These are phyloP conservation scores for zebrafish (Danio rerio) DNA, from an alignment of 2,113 vertebrate genomes.

Conservation along the genomic window DNA sequence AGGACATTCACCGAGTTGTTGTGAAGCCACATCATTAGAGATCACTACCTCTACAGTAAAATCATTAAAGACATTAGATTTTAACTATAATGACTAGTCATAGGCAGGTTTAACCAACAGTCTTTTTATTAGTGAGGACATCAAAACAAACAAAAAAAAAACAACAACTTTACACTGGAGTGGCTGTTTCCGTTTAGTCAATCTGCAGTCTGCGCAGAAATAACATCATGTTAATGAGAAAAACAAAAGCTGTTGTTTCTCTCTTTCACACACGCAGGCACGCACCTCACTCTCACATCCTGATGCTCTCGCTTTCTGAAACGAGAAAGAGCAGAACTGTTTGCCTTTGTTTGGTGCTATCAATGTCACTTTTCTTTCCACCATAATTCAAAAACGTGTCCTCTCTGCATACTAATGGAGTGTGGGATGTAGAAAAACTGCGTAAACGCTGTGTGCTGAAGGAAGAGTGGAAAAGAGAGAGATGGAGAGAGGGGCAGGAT, in stretches of 20 bases:
- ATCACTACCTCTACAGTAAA: too few species aligned
- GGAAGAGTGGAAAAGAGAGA: conserved; percentile 31
- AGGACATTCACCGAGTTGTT: too few species aligned
- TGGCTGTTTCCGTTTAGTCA: not conserved
- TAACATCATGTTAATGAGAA: conserved; percentile 18
- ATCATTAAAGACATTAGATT: too few species aligned
- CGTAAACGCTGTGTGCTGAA: conserved; percentile 17
- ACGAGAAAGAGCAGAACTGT: conserved; percentile 62
- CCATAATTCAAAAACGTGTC: conserved; percentile 57
- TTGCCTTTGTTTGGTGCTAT: conserved; percentile 69
- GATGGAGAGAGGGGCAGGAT: not conserved
- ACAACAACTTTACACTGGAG: not conserved
- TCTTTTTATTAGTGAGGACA: too few species aligned
- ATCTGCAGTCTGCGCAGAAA: not conserved
- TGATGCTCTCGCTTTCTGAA: conserved; percentile 33
- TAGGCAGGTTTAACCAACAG: too few species aligned
- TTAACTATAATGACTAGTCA: too few species aligned
- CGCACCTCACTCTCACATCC: not conserved
- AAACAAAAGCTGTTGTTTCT: conserved; percentile 9
- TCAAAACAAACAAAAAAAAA: not conserved
- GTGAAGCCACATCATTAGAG: too few species aligned
- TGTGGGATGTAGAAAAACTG: conserved; percentile 35
- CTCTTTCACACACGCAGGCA: not conserved
- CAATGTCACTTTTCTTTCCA: conserved; percentile 61
- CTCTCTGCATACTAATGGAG: conserved; percentile 61